Evolutionary conservation across 1,140 invertebrate species (phyloP).

Genomic region (Drosophila jambulina): DNA sequence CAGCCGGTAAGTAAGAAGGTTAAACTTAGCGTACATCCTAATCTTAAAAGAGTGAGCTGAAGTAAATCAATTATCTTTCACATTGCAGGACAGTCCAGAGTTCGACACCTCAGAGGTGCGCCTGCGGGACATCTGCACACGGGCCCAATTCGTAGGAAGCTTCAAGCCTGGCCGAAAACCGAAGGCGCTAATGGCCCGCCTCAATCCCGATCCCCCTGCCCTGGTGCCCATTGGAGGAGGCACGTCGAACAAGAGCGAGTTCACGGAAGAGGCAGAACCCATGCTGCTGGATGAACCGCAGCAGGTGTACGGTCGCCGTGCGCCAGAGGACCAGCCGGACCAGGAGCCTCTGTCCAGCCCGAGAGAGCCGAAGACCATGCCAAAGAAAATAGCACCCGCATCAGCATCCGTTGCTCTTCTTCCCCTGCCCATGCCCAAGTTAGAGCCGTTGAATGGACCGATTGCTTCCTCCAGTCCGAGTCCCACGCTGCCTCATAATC

Average conservation of each 20-base stretch:
- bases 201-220: slow-evolving; percentile 73
- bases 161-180: slow-evolving; percentile 78
- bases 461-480: slow-evolving; percentile 7
- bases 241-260: slow-evolving; percentile 13
- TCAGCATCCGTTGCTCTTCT: neutral
- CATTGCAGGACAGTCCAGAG: slow-evolving; percentile 83
- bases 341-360: slow-evolving; percentile 14
- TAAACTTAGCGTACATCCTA: neutral
- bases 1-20: slow-evolving; percentile 85
- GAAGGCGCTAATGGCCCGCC: slow-evolving; percentile 59
- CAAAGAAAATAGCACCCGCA: slow-evolving; percentile 32
- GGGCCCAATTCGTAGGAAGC: slow-evolving; percentile 76
- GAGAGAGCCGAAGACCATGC: slow-evolving; percentile 18
- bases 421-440: slow-evolving; percentile 52
- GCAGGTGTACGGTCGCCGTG: slow-evolving; percentile 59
- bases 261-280: slow-evolving; percentile 20
- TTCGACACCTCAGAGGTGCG: slow-evolving; percentile 83
- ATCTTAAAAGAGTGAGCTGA: neutral
- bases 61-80: neutral
- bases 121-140: slow-evolving; percentile 74
- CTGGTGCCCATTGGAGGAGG: slow-evolving; percentile 71
- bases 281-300: slow-evolving; percentile 69
- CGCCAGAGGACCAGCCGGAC: slow-evolving; percentile 40
- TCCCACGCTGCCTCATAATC: slow-evolving; percentile 7
- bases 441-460: slow-evolving; percentile 53